A percentile compares a stretch with the other conserved stretches of the same genome.
Conservation (phyloP, 2,113 vertebrate genomes). For the Ondatra zibethicus region DNA sequence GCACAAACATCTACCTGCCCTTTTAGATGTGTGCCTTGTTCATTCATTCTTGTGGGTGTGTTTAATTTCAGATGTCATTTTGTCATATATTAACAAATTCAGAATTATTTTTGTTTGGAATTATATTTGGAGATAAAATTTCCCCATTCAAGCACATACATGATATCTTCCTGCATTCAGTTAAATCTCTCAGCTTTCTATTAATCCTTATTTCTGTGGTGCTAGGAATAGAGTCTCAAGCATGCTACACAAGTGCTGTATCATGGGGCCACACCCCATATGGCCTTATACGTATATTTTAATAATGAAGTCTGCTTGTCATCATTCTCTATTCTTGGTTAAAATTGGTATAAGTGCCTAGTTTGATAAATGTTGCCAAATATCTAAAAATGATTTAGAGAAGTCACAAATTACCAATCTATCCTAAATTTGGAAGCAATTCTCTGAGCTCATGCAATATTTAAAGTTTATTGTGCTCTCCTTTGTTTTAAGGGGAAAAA, state of each 20-base stretch:
- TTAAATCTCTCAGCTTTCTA: constrained; percentile 14
- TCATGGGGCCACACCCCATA: background rate
- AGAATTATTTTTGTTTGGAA: background rate
- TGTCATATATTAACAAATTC: constrained; percentile 27
- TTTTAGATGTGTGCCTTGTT: background rate
- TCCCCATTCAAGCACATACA: background rate
- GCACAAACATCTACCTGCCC: background rate
- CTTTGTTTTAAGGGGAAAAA: background rate
- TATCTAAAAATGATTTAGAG: background rate
- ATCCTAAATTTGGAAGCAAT: background rate
- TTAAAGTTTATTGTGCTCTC: constrained; percentile 49
- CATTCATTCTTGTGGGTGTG: background rate
- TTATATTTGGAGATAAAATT: background rate
- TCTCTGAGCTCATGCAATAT: background rate
- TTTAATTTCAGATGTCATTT: background rate
- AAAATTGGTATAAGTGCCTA: background rate
- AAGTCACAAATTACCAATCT: background rate
- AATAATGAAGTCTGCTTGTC: constrained; percentile 16
- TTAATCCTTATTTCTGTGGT: background rate
- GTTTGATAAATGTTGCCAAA: constrained; percentile 17
- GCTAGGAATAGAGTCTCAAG: background rate
- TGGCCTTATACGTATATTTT: background rate
- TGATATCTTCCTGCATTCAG: background rate
- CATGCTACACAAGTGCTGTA: background rate
- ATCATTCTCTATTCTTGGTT: background rate